These are phyloP conservation scores for Dermochelys coriacea DNA, from an alignment of 2,797 vertebrate genomes.

Conservation along the genomic window DNA sequence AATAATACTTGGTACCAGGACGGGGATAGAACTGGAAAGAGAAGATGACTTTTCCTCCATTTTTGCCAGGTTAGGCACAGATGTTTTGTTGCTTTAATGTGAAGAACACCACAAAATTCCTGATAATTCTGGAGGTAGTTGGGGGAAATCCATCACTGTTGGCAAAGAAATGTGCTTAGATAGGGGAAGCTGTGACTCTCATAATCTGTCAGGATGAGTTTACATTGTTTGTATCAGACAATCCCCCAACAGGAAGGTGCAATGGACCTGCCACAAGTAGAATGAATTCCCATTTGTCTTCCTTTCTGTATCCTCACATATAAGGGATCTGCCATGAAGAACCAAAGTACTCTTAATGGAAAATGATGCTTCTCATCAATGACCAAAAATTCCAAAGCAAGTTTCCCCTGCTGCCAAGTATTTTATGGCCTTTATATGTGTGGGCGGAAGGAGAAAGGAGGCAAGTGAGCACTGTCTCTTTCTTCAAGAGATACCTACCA, in stretches of 20 bases:
- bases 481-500: not conserved
- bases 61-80: slow-evolving; percentile 16
- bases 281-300: not conserved
- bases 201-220: not conserved
- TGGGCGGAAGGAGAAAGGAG: not conserved
- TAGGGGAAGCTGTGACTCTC: not conserved
- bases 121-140: slow-evolving; percentile 46
- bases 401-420: not conserved
- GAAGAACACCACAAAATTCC: not conserved
- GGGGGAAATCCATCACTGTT: slow-evolving; percentile 34
- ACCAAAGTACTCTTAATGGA: not conserved
- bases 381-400: not conserved
- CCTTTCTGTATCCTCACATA: not conserved
- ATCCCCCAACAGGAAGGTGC: not conserved
- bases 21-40: not conserved
- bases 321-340: not conserved
- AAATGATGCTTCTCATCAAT: not conserved
- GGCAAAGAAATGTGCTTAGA: not conserved
- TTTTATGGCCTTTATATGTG: not conserved
- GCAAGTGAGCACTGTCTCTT: not conserved
- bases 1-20: not conserved
- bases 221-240: not conserved
- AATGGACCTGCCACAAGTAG: not conserved
- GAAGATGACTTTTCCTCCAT: not conserved
- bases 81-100: slow-evolving; percentile 20